Percentiles rank a stretch among this genome's conserved stretches.
phyloP scores from a whole-genome alignment of 1,140 invertebrate species.

The Copidosoma floridanum region DNA sequence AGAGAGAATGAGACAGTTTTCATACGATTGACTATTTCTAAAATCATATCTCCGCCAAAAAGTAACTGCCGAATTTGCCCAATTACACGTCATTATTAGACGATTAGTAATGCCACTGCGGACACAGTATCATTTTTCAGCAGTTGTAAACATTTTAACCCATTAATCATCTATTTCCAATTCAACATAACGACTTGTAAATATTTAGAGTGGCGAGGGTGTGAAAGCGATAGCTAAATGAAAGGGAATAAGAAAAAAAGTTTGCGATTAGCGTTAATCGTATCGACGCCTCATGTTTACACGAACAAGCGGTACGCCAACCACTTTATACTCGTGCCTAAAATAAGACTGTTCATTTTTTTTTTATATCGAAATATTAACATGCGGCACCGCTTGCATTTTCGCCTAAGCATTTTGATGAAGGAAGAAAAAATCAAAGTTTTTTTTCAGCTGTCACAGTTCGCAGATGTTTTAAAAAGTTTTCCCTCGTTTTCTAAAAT shows the following conservation, averaged over 20 bases:
- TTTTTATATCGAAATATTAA: conserved; percentile 2
- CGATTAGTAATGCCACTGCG: too few relatives aligned
- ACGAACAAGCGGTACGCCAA: neutral
- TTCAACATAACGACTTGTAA: conserved; percentile 7
- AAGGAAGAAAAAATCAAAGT: conserved; percentile 2
- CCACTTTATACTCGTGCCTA: conserved; percentile 18
- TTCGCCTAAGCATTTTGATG: neutral
- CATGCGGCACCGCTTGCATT: conserved; percentile 11
- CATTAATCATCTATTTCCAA: too few relatives aligned
- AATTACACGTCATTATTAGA: too few relatives aligned
- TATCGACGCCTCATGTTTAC: neutral
- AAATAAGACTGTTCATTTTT: conserved; percentile 12
- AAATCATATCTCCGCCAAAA: too few relatives aligned
- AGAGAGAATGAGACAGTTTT: too few relatives aligned
- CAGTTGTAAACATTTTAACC: too few relatives aligned
- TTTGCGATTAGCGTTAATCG: conserved; percentile 22
- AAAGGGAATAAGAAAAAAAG: conserved; percentile 6
- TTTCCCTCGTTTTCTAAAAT: too few relatives aligned
- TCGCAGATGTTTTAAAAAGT: neutral
- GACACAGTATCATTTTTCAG: too few relatives aligned
- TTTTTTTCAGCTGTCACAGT: neutral
- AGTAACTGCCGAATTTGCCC: too few relatives aligned
- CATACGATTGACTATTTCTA: too few relatives aligned
- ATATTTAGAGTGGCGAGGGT: conserved; percentile 13
- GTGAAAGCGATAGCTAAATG: neutral